These are phyloP conservation scores for Ispidina lecontei DNA, from an alignment of 2,797 vertebrate genomes.

Conservation along the genomic window DNA sequence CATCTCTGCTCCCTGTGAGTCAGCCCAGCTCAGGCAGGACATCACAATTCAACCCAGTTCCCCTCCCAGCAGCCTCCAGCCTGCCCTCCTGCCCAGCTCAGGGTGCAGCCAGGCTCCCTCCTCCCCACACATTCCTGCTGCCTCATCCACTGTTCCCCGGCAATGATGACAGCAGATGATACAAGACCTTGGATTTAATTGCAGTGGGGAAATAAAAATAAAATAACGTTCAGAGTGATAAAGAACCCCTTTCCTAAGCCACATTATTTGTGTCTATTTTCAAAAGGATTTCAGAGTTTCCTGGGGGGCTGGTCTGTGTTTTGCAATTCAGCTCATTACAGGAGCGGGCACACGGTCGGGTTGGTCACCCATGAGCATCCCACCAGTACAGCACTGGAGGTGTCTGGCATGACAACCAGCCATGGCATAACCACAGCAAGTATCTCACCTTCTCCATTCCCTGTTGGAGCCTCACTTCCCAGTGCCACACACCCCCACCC, in stretches of 20 bases:
- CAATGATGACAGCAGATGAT: constrained; percentile 44
- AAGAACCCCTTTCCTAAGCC: neutral
- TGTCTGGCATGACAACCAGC: neutral
- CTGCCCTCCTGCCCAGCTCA: neutral
- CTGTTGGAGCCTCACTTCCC: neutral
- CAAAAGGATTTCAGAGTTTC: neutral
- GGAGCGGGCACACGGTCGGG: fast-evolving
- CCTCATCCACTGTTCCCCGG: neutral
- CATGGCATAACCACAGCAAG: fast-evolving
- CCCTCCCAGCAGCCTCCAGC: neutral
- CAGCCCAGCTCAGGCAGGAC: neutral
- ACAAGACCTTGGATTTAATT: constrained; percentile 50
- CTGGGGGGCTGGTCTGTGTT: neutral
- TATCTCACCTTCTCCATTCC: neutral
- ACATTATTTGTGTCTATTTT: constrained; percentile 13
- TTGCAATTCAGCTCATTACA: neutral
- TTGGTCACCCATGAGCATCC: neutral
- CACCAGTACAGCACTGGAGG: fast-evolving
- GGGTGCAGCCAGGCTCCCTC: neutral
- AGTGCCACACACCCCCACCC: neutral
- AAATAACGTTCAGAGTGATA: neutral
- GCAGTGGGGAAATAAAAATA: neutral
- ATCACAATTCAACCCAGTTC: neutral
- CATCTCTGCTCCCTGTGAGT: neutral
- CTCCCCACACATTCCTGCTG: neutral